These are phyloP conservation scores for Conchocele bisecta DNA, from an alignment of 2,888 invertebrate species.

Conservation along the genomic window DNA sequence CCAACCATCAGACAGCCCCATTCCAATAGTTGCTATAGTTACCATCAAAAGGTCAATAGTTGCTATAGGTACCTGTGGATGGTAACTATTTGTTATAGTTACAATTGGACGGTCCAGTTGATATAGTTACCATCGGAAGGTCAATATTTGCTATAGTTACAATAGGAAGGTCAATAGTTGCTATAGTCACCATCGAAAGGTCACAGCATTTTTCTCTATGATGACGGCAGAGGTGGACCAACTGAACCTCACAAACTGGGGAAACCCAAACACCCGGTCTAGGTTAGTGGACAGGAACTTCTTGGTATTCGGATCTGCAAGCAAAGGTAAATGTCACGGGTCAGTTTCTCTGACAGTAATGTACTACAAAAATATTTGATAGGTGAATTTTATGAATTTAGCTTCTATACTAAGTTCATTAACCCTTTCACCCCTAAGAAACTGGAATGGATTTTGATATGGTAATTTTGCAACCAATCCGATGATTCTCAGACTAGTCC, in stretches of 20 bases:
- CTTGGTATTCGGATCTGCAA: slow-evolving; percentile 95
- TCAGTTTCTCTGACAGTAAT: too few relatives aligned
- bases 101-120: neutral
- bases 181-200: slow-evolving; percentile 80
- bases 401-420: too few relatives aligned
- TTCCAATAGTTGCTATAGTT: neutral
- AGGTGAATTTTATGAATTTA: too few relatives aligned
- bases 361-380: too few relatives aligned
- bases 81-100: slow-evolving; percentile 80
- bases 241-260: slow-evolving; percentile 96
- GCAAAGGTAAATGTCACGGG: too few relatives aligned
- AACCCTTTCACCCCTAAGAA: too few relatives aligned
- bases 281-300: slow-evolving; percentile 91
- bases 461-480: too few relatives aligned
- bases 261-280: slow-evolving; percentile 97
- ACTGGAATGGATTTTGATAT: too few relatives aligned
- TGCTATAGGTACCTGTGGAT: slow-evolving; percentile 80
- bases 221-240: slow-evolving; percentile 97
- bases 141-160: neutral
- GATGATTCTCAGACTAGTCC: too few relatives aligned
- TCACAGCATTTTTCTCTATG: slow-evolving; percentile 87
- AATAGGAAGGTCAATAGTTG: neutral
- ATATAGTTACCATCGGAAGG: neutral
- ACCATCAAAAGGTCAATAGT: neutral
- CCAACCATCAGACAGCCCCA: too few relatives aligned